Evolutionary conservation across 92 coral and sea anemone genomes (phyloP).

Genomic region (Umimayanthus chanpuru): DNA sequence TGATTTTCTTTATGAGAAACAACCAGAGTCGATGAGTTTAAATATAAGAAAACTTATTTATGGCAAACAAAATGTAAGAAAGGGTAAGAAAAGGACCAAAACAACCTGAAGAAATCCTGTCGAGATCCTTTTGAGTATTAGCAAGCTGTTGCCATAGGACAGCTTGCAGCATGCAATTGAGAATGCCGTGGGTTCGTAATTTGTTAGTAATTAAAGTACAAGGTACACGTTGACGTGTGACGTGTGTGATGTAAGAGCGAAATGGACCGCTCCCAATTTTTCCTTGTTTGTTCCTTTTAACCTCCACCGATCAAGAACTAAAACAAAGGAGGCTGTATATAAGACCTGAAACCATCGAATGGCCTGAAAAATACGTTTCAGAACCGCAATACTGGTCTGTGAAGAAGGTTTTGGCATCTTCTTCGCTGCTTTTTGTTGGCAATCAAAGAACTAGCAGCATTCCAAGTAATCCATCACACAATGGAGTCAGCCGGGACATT

Average conservation of each 20-base stretch:
- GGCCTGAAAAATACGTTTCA: background rate
- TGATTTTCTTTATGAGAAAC: no score
- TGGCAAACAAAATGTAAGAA: no score
- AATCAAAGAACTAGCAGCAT: background rate
- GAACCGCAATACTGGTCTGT: background rate
- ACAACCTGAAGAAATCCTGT: no score
- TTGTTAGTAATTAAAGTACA: no score
- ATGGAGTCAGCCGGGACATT: background rate
- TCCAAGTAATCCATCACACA: background rate
- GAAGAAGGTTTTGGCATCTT: background rate
- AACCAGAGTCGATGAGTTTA: no score
- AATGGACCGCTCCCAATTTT: conserved; percentile 5
- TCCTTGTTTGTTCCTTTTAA: background rate
- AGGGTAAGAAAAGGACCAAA: no score
- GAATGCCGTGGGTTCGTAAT: no score
- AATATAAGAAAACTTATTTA: no score
- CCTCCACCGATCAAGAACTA: background rate
- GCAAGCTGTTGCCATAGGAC: no score
- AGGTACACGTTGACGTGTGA: no score
- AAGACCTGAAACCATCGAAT: background rate
- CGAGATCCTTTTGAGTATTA: no score
- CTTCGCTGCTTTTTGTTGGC: background rate
- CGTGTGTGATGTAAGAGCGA: background rate
- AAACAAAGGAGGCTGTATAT: background rate
- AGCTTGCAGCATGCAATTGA: no score